phyloP scores from a whole-genome alignment of 2,113 vertebrate genomes.

The Lampris megalopsis region DNA sequence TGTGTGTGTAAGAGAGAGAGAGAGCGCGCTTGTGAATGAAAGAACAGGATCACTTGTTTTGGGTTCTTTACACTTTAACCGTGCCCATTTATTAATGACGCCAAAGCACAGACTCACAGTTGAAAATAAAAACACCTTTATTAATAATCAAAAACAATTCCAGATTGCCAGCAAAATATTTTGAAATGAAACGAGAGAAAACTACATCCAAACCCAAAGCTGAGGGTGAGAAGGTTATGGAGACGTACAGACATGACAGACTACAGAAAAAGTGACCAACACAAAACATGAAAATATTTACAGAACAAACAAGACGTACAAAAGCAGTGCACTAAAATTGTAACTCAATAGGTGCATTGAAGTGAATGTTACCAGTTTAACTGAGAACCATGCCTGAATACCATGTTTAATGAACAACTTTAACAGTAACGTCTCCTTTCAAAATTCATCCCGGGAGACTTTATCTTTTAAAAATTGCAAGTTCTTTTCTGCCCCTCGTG shows the following conservation, averaged over 20 bases:
- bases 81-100: conserved; percentile 30
- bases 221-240: conserved; percentile 68
- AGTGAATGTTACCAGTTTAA: conserved; percentile 70
- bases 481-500: conserved; percentile 58
- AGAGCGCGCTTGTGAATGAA: not conserved
- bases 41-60: not conserved
- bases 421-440: conserved; percentile 40
- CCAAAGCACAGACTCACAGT: conserved; percentile 70
- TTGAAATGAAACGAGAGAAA: conserved; percentile 72
- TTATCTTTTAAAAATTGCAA: conserved; percentile 58
- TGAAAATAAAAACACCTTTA: conserved; percentile 86
- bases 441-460: conserved; percentile 51
- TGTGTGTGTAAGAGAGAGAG: not conserved
- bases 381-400: conserved; percentile 74
- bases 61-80: not conserved
- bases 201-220: conserved; percentile 82
- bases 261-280: conserved; percentile 69
- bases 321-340: conserved; percentile 80
- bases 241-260: conserved; percentile 61
- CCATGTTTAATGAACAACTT: conserved; percentile 59
- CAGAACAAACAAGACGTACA: conserved; percentile 72
- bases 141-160: conserved; percentile 86
- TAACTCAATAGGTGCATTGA: conserved; percentile 71
- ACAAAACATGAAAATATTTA: conserved; percentile 85
- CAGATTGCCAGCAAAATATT: conserved; percentile 86